A percentile compares a stretch with the other conserved stretches of the same genome.
These are phyloP conservation scores for Rana temporaria DNA, from an alignment of 2,113 vertebrate genomes.

Conservation along the genomic window DNA sequence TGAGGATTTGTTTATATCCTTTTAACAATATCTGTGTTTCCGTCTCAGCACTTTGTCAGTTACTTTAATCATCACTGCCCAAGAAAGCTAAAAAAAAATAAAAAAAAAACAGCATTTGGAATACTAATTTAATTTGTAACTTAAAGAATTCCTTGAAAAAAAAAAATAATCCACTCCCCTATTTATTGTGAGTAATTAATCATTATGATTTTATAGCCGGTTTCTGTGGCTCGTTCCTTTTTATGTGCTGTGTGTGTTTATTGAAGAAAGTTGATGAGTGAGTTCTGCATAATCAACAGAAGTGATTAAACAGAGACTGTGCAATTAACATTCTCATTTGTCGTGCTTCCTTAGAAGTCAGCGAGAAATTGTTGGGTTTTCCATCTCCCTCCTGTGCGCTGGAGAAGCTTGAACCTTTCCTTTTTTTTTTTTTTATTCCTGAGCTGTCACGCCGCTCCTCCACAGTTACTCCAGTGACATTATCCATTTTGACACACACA, in stretches of 20 bases:
- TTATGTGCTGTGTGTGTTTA: slow-evolving; percentile 32
- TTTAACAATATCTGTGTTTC: too few species aligned
- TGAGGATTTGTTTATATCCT: too few species aligned
- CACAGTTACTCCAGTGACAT: slow-evolving; percentile 29
- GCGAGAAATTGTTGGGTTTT: rapidly evolving
- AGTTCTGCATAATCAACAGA: slow-evolving; percentile 51
- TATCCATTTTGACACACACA: slow-evolving; percentile 29
- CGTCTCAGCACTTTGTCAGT: too few species aligned
- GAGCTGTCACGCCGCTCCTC: slow-evolving; percentile 27
- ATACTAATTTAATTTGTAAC: slow-evolving; percentile 7
- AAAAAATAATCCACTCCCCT: neutral
- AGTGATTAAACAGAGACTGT: slow-evolving; percentile 40
- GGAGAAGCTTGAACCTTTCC: rapidly evolving
- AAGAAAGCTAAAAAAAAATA: neutral
- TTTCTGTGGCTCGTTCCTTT: slow-evolving; percentile 6
- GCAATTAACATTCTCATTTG: neutral
- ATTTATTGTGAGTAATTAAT: slow-evolving; percentile 30
- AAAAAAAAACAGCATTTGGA: neutral
- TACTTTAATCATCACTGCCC: too few species aligned
- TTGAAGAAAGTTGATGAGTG: slow-evolving; percentile 26
- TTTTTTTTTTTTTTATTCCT: neutral
- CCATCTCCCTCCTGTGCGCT: neutral
- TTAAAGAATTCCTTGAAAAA: slow-evolving; percentile 8
- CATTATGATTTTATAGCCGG: slow-evolving; percentile 23
- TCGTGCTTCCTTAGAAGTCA: neutral